Evolutionary conservation across 2,888 invertebrate species (phyloP).

Genomic region (Drosophila robusta): DNA sequence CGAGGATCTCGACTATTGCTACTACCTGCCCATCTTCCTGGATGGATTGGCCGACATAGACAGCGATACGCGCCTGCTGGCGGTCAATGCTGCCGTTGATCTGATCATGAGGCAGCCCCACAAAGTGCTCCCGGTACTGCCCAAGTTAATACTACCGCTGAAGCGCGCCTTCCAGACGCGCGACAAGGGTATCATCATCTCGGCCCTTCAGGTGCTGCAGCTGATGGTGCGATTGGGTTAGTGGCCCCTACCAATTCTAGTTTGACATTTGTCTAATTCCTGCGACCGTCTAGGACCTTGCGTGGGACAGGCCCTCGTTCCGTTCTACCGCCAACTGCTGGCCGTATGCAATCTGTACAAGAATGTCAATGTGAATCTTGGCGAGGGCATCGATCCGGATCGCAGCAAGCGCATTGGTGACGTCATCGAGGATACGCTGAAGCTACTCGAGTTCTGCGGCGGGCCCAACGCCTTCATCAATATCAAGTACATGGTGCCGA

Average conservation of each 20-base stretch:
- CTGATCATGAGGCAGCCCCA: slow-evolving; percentile 87
- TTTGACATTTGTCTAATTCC: neutral
- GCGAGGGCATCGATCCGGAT: slow-evolving; percentile 95
- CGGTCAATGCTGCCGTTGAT: slow-evolving; percentile 94
- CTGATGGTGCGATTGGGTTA: slow-evolving; percentile 92
- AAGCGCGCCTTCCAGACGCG: slow-evolving; percentile 96
- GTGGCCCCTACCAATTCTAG: slow-evolving; percentile 3
- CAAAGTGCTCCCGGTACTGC: slow-evolving; percentile 91
- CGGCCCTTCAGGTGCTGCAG: slow-evolving; percentile 93
- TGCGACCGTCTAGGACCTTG: slow-evolving; percentile 78
- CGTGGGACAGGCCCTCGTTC: slow-evolving; percentile 96
- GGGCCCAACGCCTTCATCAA: slow-evolving; percentile 98
- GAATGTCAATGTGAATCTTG: slow-evolving; percentile 89
- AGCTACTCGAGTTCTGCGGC: slow-evolving; percentile 95
- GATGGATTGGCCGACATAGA: slow-evolving; percentile 94
- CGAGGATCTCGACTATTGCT: slow-evolving; percentile 92
- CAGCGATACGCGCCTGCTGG: slow-evolving; percentile 93
- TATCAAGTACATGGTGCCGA: slow-evolving; percentile 99
- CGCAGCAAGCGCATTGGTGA: slow-evolving; percentile 94
- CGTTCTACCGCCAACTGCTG: slow-evolving; percentile 97
- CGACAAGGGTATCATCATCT: slow-evolving; percentile 91
- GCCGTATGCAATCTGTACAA: slow-evolving; percentile 95
- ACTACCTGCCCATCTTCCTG: slow-evolving; percentile 97
- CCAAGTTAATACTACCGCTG: slow-evolving; percentile 95
- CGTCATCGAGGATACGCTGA: slow-evolving; percentile 95